Conservation (phyloP, 53 echinoderm and acorn worm species). For the Crossaster papposus region DNA sequence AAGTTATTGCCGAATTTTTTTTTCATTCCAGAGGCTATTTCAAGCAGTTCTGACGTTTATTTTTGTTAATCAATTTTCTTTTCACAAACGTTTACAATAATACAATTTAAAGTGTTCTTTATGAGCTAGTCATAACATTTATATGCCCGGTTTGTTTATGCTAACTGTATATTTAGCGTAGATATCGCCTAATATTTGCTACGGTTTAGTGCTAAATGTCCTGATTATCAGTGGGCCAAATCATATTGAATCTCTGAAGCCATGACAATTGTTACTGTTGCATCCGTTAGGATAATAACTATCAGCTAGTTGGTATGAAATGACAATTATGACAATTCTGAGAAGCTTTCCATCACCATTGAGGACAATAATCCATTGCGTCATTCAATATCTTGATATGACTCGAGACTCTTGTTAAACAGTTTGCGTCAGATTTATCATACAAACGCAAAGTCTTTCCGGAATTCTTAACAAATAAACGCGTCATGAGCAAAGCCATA, state of each 20-base stretch:
- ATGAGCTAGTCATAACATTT: not conserved
- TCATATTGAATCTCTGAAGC: not conserved
- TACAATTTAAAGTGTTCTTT: not conserved
- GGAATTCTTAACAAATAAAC: too few species aligned
- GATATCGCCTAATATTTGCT: not conserved
- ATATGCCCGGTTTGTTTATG: not conserved
- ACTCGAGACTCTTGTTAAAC: too few species aligned
- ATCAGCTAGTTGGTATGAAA: too few species aligned
- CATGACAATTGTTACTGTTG: too few species aligned
- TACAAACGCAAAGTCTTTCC: too few species aligned
- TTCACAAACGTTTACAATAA: not conserved
- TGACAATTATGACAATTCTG: too few species aligned
- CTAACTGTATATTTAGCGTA: not conserved
- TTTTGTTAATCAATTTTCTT: not conserved
- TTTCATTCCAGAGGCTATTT: conserved; percentile 5
- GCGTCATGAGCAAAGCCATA: too few species aligned
- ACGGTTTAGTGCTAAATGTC: not conserved
- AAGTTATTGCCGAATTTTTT: not conserved
- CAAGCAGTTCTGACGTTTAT: not conserved
- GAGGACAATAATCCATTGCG: too few species aligned
- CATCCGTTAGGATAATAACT: too few species aligned
- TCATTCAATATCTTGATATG: too few species aligned
- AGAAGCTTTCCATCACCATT: too few species aligned
- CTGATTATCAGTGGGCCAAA: not conserved
- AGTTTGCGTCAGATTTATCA: too few species aligned